Base-by-base conservation (phyloP, 2,888 invertebrate species). In the Cordylochernes scorpioides region DNA sequence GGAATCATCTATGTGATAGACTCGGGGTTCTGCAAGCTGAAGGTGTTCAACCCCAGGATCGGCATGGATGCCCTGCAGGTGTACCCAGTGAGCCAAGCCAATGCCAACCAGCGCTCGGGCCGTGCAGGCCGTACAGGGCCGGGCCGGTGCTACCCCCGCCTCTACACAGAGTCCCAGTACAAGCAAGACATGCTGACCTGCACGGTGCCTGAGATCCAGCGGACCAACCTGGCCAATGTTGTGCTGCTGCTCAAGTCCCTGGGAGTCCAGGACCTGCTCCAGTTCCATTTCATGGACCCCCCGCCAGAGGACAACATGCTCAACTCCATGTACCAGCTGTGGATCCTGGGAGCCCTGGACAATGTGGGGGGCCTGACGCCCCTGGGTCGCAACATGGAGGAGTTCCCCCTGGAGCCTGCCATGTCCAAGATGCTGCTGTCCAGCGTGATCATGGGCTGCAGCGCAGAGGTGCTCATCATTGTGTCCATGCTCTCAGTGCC, bases 201-300 rank as follows among this genome's bases (percentile, higher is more conserved):
- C 2, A 88, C 94, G 0, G 91, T 99, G 15, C 97, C 97, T 0
- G 97, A 99, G 60, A 97, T 99, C 44, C 97, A 99, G 57, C 58
- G 97, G 29, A 99, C 97, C 2, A 99, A 99, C 58, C 60, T 99
- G 31, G 86, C 97, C 4, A 97, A 97, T 50, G 97, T 97, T 0
- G 94, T 99, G 17, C 58, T 99, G 25, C 58, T 97, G 34, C 58
- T 99, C 3, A 99, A 99, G 54, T 86, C 86, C 0, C 57, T 97
- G 2, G 88, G 91, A 1, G 91, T 99, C 1, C 80, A 88, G 43
- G 86, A 99, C 56, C 59, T 99, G 22, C 55, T 99, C 24, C 80
- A 86, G 39, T 99, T 97, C 51, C 94, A 99, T 52, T 97, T 99
- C 47, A 99, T 99, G 97, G 97, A 99, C 50, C 91, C 97, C 1